These are phyloP conservation scores for Sabellastarte sp. DNA, from an alignment of 2,888 invertebrate genomes.

Conservation along the genomic window DNA sequence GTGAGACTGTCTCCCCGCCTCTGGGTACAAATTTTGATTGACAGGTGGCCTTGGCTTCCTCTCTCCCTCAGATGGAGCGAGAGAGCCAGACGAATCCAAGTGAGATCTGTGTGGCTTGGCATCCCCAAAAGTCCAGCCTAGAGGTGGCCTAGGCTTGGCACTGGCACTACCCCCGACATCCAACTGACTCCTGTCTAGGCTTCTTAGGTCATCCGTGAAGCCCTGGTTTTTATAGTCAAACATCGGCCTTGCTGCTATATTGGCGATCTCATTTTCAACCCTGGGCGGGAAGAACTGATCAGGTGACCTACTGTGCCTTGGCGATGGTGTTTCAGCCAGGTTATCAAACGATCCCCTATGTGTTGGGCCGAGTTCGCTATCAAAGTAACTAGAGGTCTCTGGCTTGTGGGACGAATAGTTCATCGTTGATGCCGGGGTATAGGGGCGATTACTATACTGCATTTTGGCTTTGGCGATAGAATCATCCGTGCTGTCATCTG, in stretches of 20 bases:
- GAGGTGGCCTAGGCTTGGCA: background rate
- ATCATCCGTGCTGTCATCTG: conserved; percentile 27
- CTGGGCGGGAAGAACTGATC: conserved; percentile 25
- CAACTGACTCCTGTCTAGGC: conserved; percentile 11
- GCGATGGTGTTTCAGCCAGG: background rate
- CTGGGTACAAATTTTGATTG: no score
- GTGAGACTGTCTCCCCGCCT: background rate
- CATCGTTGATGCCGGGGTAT: conserved; percentile 23
- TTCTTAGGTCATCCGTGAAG: conserved; percentile 16
- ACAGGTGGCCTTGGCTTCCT: no score
- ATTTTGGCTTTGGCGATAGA: conserved; percentile 18
- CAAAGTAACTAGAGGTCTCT: conserved; percentile 23
- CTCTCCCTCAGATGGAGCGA: background rate
- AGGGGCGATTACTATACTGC: conserved; percentile 17
- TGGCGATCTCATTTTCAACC: conserved; percentile 40
- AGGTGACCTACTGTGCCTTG: conserved; percentile 14
- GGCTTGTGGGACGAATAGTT: conserved; percentile 10
- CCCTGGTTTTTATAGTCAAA: conserved; percentile 14
- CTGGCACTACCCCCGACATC: background rate
- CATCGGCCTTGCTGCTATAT: conserved; percentile 10
- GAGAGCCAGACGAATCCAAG: background rate
- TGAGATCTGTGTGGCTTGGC: background rate
- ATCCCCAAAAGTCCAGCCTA: background rate
- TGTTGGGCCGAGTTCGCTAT: conserved; percentile 22
- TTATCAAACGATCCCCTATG: conserved; percentile 6